Evolutionary conservation across 2,888 invertebrate species (phyloP), one percentile per base, ranked within the genome.

Genomic region (Acanthoscelides obtectus): DNA sequence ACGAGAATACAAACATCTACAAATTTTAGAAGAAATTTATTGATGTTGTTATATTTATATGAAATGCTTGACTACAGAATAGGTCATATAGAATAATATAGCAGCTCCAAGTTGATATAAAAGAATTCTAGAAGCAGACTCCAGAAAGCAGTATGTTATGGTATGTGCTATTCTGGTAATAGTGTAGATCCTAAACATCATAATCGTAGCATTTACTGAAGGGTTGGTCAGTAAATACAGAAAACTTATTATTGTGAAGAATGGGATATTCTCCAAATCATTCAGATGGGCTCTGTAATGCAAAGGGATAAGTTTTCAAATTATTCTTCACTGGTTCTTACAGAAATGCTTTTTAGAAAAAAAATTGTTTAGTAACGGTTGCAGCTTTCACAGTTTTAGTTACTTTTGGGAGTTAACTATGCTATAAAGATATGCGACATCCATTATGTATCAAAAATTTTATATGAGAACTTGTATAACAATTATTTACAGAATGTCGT

Each of bases 181-280:
- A 12, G 72, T 68, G 68, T 72, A 74, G n/a, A 69, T 69, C 64
- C 69, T 64, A 20, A 74, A 69, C 20, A 74, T 27, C 69, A 67
- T 69, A 21, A 68, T 22, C 1, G 74, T 72, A 3, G 66, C 20
- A n/a, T 8, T 27, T 19, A 72, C 22, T 22, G 74, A 68, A n/a
- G 74, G 74, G 67, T 74, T 63, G 2, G 72, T 70, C 12, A 72
- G 20, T 17, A 74, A 22, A 20, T 74, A 74, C 64, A 74, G 20
- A 22, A 72, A 74, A 25, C 70, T 45, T 20, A 72, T 69, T 0
- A 71, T 63, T n/a, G 72, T 72, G 71, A 74, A 74, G 22, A 74
- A 74, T 19, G 74, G 74, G 12, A 74, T 72, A 22, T 74, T 74
- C 66, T 74, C 74, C 68, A 74, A 12, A 22, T 74, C 74, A 64